phyloP scores from a whole-genome alignment of 2,888 invertebrate genomes.

The Papilio demoleus region DNA sequence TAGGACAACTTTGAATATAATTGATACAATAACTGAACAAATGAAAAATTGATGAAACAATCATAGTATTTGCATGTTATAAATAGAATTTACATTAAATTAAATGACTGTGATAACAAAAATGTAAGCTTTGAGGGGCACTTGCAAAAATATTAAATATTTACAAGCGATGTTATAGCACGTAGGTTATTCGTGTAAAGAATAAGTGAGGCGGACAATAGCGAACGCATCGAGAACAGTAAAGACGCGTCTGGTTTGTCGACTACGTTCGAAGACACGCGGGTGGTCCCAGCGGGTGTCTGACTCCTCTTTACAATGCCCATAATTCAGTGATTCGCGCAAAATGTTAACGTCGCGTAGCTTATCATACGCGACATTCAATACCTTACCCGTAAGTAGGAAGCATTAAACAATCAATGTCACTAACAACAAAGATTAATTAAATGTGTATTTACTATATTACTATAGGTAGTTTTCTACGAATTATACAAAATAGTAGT shows the following conservation, averaged over 20 bases:
- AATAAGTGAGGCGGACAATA: conserved; percentile 49
- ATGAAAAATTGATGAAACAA: background rate
- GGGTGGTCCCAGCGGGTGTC: conserved; percentile 80
- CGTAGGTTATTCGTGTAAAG: conserved; percentile 43
- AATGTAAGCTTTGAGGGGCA: conserved; percentile 17
- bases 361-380: conserved; percentile 70
- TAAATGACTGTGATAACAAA: conserved; percentile 6
- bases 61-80: conserved; percentile 3
- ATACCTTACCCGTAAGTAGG: conserved; percentile 64
- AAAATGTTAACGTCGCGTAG: conserved; percentile 67
- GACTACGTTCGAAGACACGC: conserved; percentile 56
- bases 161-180: conserved; percentile 30
- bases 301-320: conserved; percentile 66
- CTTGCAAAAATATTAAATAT: conserved; percentile 32
- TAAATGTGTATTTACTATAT: conserved; percentile 10
- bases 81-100: conserved; percentile 34
- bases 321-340: conserved; percentile 80
- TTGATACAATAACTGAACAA: background rate
- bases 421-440: conserved; percentile 26
- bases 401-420: conserved; percentile 66
- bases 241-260: conserved; percentile 47
- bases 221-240: conserved; percentile 47
- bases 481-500: background rate
- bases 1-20: background rate
- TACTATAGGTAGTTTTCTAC: too few species aligned